These are phyloP conservation scores for Molorchus minor DNA, from an alignment of 2,888 invertebrate species.

Conservation along the genomic window DNA sequence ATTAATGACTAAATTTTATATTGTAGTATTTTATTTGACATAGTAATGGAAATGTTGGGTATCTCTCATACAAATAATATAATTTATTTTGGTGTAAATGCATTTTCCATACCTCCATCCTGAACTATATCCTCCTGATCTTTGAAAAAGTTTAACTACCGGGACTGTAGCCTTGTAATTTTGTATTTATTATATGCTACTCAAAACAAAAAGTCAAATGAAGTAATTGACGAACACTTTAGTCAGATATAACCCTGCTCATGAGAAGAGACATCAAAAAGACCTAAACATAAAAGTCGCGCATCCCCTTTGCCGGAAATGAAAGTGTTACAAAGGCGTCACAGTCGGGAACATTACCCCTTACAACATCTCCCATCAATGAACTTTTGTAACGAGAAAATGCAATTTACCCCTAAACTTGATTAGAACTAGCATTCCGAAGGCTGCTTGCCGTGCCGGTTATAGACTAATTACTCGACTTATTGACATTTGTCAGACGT, in stretches of 20 bases:
- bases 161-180: too few species aligned
- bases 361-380: conserved; percentile 38
- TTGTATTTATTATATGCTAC: too few species aligned
- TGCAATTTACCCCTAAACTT: conserved; percentile 55
- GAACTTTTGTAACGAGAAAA: conserved; percentile 57
- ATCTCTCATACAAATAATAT: too few species aligned
- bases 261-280: conserved; percentile 47
- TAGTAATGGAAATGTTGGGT: too few species aligned
- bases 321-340: conserved; percentile 57
- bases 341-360: conserved; percentile 53
- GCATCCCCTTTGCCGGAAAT: conserved; percentile 51
- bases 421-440: conserved; percentile 51
- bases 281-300: conserved; percentile 46
- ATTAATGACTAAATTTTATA: too few species aligned
- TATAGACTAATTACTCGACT: conserved; percentile 50
- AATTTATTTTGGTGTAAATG: too few species aligned
- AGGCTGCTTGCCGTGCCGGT: conserved; percentile 48
- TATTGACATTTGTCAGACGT: conserved; percentile 39
- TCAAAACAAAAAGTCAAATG: too few species aligned
- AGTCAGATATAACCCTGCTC: neutral
- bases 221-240: too few species aligned
- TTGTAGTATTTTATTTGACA: too few species aligned
- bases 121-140: too few species aligned
- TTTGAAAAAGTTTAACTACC: too few species aligned
- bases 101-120: too few species aligned